Evolutionary conservation across 2,888 invertebrate genomes (phyloP).

Genomic region (Petrolisthes cinctipes): DNA sequence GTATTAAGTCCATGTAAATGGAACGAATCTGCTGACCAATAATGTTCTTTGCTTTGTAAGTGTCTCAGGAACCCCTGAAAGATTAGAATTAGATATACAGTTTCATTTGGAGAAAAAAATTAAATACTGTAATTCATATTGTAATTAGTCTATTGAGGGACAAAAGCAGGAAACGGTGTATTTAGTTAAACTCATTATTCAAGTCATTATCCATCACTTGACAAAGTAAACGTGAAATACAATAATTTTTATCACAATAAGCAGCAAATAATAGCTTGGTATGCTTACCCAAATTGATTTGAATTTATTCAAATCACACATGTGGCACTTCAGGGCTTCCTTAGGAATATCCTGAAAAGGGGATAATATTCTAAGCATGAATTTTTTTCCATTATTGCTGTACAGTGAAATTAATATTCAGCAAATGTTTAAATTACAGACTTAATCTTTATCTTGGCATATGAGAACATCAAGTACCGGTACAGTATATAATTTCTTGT

Average conservation of each 20-base stretch:
- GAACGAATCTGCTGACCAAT: not conserved
- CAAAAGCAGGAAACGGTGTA: not conserved
- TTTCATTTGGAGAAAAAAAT: too few relatives aligned
- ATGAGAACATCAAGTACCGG: too few relatives aligned
- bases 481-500: too few relatives aligned
- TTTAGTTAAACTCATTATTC: too few relatives aligned
- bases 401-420: too few relatives aligned
- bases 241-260: not conserved
- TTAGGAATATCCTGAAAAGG: not conserved
- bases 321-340: slow-evolving; percentile 5
- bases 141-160: not conserved
- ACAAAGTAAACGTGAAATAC: too few relatives aligned
- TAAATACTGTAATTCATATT: too few relatives aligned
- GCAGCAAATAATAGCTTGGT: not conserved
- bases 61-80: not conserved
- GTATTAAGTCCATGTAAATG: not conserved
- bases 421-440: too few relatives aligned
- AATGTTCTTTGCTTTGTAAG: not conserved
- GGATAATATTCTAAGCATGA: not conserved
- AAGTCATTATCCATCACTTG: too few relatives aligned
- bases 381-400: too few relatives aligned
- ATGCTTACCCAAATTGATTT: not conserved
- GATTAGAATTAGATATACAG: not conserved
- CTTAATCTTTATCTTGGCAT: too few relatives aligned
- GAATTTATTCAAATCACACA: not conserved